A percentile compares a stretch with the other conserved stretches of the same genome.
phyloP scores from a whole-genome alignment of 2,797 vertebrate genomes.

The Parambassis ranga region DNA sequence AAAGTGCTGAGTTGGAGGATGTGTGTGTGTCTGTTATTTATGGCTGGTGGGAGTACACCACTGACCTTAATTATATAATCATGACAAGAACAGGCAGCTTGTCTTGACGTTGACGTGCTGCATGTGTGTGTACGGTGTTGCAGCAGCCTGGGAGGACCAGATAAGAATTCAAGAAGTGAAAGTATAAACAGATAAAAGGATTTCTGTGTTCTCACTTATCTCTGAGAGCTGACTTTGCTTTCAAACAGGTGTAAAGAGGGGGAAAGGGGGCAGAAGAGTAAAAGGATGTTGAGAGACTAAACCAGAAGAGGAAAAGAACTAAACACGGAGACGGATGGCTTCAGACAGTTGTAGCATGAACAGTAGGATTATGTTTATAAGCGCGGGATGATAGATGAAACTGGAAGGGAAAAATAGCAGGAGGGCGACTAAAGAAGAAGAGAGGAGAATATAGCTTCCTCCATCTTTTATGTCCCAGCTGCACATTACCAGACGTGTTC shows the following conservation, averaged over 20 bases:
- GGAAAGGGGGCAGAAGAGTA: not conserved
- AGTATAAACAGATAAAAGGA: conserved; percentile 79
- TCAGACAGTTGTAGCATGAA: conserved; percentile 27
- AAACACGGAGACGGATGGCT: conserved; percentile 18
- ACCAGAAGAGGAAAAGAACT: not conserved
- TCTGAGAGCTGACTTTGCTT: conserved; percentile 50
- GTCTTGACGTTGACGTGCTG: conserved; percentile 27
- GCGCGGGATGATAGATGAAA: conserved; percentile 29
- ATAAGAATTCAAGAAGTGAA: conserved; percentile 19
- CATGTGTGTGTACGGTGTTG: not conserved
- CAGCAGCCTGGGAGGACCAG: conserved; percentile 4
- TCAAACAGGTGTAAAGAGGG: conserved; percentile 67
- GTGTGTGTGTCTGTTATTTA: conserved; percentile 10
- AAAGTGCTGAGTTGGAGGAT: conserved; percentile 4
- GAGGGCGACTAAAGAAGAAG: not conserved
- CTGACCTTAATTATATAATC: conserved; percentile 56
- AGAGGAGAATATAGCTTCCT: conserved; percentile 44
- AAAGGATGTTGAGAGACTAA: conserved; percentile 11
- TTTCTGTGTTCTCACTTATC: conserved; percentile 82
- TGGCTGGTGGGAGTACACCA: conserved; percentile 11
- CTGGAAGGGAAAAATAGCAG: not conserved
- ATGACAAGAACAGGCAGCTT: conserved; percentile 35
- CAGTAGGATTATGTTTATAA: conserved; percentile 41
- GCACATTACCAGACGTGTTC: conserved; percentile 76
- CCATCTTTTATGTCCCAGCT: conserved; percentile 70